Conservation (phyloP, 2,113 vertebrate species). For the Cavia aperea region DNA sequence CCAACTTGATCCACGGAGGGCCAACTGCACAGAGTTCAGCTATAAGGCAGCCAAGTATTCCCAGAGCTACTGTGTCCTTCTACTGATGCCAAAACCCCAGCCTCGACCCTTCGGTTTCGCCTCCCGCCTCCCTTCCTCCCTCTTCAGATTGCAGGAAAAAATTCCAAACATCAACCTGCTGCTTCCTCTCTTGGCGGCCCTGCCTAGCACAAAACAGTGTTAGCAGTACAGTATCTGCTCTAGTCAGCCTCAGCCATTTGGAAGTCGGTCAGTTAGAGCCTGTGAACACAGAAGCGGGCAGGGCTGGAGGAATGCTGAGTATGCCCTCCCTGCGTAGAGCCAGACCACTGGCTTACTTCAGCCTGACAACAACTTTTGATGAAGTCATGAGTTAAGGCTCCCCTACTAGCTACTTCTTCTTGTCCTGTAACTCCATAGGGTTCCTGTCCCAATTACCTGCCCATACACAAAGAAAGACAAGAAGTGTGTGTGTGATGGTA, state of each 20-base stretch:
- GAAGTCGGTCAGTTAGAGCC: slow-evolving; percentile 1
- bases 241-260: slow-evolving; percentile 29
- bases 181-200: neutral
- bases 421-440: neutral
- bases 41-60: neutral
- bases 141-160: slow-evolving; percentile 19
- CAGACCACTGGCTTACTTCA: neutral
- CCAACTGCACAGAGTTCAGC: neutral
- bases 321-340: neutral
- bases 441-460: neutral
- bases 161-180: neutral
- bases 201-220: neutral
- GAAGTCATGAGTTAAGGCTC: neutral
- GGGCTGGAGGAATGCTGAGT: neutral
- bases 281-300: neutral
- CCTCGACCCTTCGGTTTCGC: neutral
- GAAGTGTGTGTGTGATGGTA: neutral
- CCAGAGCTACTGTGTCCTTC: neutral
- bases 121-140: neutral
- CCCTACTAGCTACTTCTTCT: neutral
- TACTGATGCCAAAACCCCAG: neutral
- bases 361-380: neutral
- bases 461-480: neutral
- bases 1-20: neutral
- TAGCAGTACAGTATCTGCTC: neutral